phyloP scores from a whole-genome alignment of 2,888 invertebrate species.

The Nysson spinosus region DNA sequence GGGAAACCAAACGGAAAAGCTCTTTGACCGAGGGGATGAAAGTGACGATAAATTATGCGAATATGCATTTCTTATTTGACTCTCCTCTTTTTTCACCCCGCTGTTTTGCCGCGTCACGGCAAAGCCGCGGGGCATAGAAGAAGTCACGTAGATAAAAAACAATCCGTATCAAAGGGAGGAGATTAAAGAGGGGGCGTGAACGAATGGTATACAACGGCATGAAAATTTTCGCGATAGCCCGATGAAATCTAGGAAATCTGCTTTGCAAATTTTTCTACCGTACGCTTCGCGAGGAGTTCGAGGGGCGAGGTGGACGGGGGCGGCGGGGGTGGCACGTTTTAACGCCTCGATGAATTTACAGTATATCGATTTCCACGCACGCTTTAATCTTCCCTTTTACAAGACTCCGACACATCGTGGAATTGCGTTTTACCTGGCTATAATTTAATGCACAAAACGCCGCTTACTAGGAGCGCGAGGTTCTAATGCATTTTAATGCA shows the following conservation, averaged over 20 bases:
- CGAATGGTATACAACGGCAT: not conserved
- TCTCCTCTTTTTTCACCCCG: not conserved
- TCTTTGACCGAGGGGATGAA: slow-evolving; percentile 14
- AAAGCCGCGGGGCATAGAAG: slow-evolving; percentile 3
- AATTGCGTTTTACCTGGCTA: slow-evolving; percentile 1
- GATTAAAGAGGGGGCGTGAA: slow-evolving; percentile 12
- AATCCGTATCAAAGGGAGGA: slow-evolving; percentile 14
- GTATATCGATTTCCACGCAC: slow-evolving; percentile 47
- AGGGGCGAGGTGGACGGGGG: no score
- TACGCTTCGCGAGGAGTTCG: slow-evolving; percentile 8
- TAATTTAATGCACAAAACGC: slow-evolving; percentile 1
- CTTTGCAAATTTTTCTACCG: slow-evolving; percentile 54
- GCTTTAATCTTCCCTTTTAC: slow-evolving; percentile 19
- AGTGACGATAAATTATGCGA: slow-evolving; percentile 29
- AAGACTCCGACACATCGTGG: not conserved
- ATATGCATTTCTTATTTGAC: not conserved
- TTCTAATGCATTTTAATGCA: no score
- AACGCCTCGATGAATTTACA: slow-evolving; percentile 43
- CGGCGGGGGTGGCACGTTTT: no score
- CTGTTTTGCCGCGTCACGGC: not conserved
- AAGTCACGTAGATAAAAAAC: slow-evolving; percentile 30
- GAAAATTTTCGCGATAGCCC: slow-evolving; percentile 22
- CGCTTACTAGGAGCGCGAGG: no score
- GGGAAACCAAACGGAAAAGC: slow-evolving; percentile 1
- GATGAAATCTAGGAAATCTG: slow-evolving; percentile 52